Evolutionary conservation across 2,888 invertebrate species (phyloP).

Genomic region (Euplexia lucipara): DNA sequence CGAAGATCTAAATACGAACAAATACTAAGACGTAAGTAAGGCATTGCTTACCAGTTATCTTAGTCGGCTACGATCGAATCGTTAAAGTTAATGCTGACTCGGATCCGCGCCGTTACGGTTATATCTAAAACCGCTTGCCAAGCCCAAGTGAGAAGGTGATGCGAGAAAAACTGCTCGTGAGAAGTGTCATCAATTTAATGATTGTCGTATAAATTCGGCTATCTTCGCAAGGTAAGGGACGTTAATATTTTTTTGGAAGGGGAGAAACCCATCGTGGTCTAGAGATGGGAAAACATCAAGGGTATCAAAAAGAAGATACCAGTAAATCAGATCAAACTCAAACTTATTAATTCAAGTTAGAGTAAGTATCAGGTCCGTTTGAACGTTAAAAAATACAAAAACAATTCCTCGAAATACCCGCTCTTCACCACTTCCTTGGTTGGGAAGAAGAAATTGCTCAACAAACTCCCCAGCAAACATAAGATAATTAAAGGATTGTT

Average conservation of each 20-base stretch:
- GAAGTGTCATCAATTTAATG: constrained; percentile 53
- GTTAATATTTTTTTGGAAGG: constrained; percentile 23
- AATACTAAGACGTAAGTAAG: constrained; percentile 50
- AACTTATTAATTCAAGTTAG: too few species aligned
- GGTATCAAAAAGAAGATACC: neutral
- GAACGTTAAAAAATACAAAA: too few species aligned
- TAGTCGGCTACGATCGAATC: constrained; percentile 66
- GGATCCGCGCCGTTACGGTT: constrained; percentile 67
- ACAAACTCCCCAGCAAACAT: too few species aligned
- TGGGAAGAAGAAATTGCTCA: too few species aligned
- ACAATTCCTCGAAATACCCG: too few species aligned
- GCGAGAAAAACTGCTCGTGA: constrained; percentile 40
- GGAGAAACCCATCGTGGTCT: neutral
- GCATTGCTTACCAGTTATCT: constrained; percentile 54
- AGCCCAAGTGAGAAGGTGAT: constrained; percentile 52
- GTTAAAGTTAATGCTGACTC: constrained; percentile 73
- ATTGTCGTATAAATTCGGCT: constrained; percentile 45
- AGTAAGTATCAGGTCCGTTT: too few species aligned
- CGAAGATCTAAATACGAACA: constrained; percentile 35
- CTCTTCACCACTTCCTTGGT: too few species aligned
- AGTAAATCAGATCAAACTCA: neutral
- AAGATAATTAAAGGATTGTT: neutral
- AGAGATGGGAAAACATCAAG: neutral
- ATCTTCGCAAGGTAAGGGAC: constrained; percentile 27
- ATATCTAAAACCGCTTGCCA: constrained; percentile 64